These are phyloP conservation scores for Peromyscus polionotus DNA, from an alignment of 2,113 vertebrate species.

Conservation along the genomic window DNA sequence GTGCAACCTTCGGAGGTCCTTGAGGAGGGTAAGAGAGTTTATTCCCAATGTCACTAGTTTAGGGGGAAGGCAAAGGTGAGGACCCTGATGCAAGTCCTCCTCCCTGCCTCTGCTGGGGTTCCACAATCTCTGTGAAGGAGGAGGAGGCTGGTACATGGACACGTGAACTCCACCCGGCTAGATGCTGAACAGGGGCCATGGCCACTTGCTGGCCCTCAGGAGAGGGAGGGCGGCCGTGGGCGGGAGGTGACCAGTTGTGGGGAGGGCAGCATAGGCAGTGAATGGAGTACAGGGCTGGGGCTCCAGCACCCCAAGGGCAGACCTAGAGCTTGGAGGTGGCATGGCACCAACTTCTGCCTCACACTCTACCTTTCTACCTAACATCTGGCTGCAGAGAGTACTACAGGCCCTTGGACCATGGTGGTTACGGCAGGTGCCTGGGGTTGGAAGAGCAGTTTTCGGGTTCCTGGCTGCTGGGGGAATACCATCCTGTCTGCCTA, in stretches of 20 bases:
- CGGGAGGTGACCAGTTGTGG: neutral
- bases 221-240: neutral
- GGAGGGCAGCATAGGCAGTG: neutral
- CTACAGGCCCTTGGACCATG: neutral
- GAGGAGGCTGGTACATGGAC: too few relatives aligned
- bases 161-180: neutral
- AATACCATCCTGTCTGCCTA: fast-evolving
- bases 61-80: neutral
- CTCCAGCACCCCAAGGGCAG: neutral
- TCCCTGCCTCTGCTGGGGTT: neutral
- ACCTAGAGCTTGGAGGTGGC: neutral
- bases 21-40: too few relatives aligned
- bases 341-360: neutral
- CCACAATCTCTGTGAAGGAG: neutral
- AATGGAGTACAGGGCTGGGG: too few relatives aligned
- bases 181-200: neutral
- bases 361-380: neutral
- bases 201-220: neutral
- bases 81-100: neutral
- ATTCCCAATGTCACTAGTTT: neutral
- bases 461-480: neutral
- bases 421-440: fast-evolving
- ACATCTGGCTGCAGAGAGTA: fast-evolving
- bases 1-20: neutral
- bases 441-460: neutral